These are phyloP conservation scores for Neoarius graeffei DNA, from an alignment of 2,113 vertebrate species.

Conservation along the genomic window DNA sequence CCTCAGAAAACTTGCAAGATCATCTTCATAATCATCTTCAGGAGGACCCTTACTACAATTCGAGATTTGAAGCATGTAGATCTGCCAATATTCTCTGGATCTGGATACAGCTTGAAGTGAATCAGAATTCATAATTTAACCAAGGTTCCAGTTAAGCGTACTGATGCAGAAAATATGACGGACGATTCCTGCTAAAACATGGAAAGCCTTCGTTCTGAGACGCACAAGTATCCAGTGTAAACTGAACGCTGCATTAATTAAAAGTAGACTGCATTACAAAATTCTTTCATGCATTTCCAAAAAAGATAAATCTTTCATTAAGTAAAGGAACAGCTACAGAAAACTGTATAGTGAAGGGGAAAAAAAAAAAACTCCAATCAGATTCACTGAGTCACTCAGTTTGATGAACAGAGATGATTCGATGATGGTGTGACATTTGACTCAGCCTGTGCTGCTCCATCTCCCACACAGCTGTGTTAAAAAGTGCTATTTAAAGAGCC, in stretches of 20 bases:
- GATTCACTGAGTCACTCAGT: slow-evolving; percentile 18
- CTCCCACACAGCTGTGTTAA: neutral
- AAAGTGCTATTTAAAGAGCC: slow-evolving; percentile 8
- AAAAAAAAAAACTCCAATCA: neutral
- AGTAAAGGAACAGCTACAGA: neutral
- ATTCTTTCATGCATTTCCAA: neutral
- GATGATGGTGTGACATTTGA: slow-evolving; percentile 27
- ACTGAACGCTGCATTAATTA: no score
- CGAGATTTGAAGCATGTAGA: neutral
- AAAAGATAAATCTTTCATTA: neutral
- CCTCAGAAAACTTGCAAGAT: neutral
- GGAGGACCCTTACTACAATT: neutral
- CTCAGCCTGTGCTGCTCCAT: neutral
- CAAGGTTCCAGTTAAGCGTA: neutral
- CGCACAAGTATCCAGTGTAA: neutral
- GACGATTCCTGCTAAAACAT: neutral
- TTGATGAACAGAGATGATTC: slow-evolving; percentile 5
- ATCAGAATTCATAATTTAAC: neutral
- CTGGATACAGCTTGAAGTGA: neutral
- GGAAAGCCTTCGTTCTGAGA: neutral
- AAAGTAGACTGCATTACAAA: neutral
- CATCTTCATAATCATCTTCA: neutral
- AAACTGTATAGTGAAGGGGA: neutral
- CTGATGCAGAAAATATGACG: neutral
- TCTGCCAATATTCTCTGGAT: neutral